phyloP scores from a whole-genome alignment of 2,888 invertebrate species.

The Dynastes grantii region DNA sequence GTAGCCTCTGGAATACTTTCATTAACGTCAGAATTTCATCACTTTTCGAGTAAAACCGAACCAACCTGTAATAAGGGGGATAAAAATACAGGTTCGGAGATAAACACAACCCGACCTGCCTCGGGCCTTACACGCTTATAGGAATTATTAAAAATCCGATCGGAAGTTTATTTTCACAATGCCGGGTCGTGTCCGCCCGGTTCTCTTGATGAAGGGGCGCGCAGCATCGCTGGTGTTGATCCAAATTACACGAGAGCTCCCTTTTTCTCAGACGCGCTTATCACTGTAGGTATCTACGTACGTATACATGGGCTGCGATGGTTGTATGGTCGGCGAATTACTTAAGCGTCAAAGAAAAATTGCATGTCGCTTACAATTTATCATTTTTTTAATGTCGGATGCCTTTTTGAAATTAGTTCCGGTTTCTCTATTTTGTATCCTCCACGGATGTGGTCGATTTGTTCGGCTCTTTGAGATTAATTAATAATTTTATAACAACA shows the following conservation, averaged over 20 bases:
- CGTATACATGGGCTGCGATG: background rate
- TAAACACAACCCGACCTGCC: conserved; percentile 16
- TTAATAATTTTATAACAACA: background rate
- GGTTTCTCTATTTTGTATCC: background rate
- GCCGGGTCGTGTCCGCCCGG: background rate
- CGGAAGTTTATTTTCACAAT: conserved; percentile 43
- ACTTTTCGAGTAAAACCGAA: conserved; percentile 50
- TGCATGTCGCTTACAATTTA: conserved; percentile 5
- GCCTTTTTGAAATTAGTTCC: conserved; percentile 7
- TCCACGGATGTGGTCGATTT: background rate
- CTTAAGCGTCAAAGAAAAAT: background rate
- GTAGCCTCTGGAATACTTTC: conserved; percentile 43
- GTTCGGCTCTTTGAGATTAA: background rate
- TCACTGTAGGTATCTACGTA: background rate
- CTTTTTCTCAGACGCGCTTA: too few species aligned
- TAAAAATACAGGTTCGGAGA: conserved; percentile 42
- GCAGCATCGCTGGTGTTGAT: background rate
- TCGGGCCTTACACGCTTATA: conserved; percentile 24
- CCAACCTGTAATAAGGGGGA: conserved; percentile 37
- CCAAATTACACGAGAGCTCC: too few species aligned
- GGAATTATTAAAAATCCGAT: conserved; percentile 32
- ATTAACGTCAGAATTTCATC: conserved; percentile 55
- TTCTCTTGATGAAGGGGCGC: background rate
- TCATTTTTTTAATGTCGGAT: conserved; percentile 14
- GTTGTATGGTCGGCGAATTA: background rate